Base-by-base conservation (phyloP, 2,888 invertebrate genomes). In the Hermaeophaga mercurialis region DNA sequence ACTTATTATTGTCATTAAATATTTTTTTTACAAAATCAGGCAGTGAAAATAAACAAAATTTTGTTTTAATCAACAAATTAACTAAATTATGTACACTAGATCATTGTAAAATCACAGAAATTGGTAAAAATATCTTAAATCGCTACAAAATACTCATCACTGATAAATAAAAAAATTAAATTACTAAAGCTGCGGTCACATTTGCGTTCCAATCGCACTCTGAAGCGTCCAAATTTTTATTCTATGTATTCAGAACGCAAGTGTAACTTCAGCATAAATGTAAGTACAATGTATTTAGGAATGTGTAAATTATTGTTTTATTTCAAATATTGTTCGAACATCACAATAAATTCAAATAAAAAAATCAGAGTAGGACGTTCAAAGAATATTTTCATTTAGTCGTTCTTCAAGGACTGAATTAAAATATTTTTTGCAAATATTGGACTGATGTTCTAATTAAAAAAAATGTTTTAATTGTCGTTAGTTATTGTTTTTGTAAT, bases 71-170 rank as follows among this genome's bases (percentile, higher is more conserved):
- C 28, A 38, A 34, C 44, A 54, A 49, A 34, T 39, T 9, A 49
- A 46, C 44, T 46, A 46, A 48, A 47, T 38, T 34, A 50, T 41
- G 45, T 19, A 55, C 22, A 17, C 45, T 58, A 58, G 24, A 47
- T 45, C 48, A 26, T 54, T 49, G 47, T 24, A 60, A 60, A 62
- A 62, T 62, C 62, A 62, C 62, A 62, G 62, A 56, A 56, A 60
- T 54, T 60, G 62, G 62, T 62, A 60, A 60, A 62, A 59, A 24
- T 22, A n/a, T 36, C 36, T 36, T 47, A 47, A 47, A 36, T 34
- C 22, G 36, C 34, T 36, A 47, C n/a, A 47, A 14, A 47, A 34
- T 36, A 36, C 14, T n/a, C 22, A 47, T 33, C 46, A 46, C 14
- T 46, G 31, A 46, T 33, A 46, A 31, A 15, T 12, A 31, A 46